A percentile compares a stretch with the other conserved stretches of the same genome.
Conservation (phyloP, 2,797 vertebrate genomes). For the Spea hammondii region DNA sequence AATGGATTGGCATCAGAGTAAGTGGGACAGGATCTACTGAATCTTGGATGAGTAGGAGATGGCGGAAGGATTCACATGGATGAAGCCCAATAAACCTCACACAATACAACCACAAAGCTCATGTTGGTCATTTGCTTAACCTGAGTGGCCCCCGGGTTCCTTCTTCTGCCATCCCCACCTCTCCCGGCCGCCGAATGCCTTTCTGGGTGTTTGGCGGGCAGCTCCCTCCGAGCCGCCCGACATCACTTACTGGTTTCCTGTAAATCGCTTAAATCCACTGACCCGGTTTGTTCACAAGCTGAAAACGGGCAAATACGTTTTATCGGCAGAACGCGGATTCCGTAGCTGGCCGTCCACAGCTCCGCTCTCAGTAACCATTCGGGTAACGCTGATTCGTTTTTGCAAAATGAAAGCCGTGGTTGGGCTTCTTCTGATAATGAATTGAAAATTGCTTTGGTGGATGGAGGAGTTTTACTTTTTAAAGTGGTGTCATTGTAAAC, state of each 20-base stretch:
- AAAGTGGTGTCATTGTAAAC: not conserved
- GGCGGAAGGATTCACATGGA: no score
- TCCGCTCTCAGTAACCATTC: not conserved
- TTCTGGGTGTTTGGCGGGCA: not conserved
- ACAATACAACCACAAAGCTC: no score
- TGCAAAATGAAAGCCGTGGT: not conserved
- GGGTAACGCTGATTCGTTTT: conserved; percentile 1
- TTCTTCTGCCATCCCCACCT: not conserved
- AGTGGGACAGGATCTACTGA: no score
- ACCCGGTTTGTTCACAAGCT: conserved; percentile 10
- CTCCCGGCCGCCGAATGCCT: not conserved
- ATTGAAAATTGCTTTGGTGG: not conserved
- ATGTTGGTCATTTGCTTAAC: no score
- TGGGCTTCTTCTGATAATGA: not conserved
- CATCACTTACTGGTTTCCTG: not conserved
- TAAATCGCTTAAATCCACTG: conserved; percentile 13
- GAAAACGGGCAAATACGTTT: not conserved
- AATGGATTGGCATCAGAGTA: no score
- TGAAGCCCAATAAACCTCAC: no score
- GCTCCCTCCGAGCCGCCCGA: not conserved
- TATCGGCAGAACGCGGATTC: not conserved
- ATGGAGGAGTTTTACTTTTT: not conserved
- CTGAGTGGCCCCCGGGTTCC: no score
- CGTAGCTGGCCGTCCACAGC: not conserved
- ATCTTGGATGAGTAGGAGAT: no score